Evolutionary conservation across 2,888 invertebrate species (phyloP), one percentile per base, ranked within the genome.

Genomic region (Pollenia amentaria): DNA sequence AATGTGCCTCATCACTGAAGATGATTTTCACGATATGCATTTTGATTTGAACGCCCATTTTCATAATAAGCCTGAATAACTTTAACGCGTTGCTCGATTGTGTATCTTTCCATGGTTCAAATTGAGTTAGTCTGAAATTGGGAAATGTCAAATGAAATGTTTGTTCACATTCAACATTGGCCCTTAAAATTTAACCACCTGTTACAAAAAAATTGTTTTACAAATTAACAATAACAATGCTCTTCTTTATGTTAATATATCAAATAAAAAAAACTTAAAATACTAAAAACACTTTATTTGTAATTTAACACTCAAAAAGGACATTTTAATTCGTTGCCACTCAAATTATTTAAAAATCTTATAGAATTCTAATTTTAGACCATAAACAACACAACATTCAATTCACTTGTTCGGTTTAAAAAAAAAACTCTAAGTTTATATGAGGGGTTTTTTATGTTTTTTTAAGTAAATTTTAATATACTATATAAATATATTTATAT

Each of bases 351-450:
- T 6, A 11, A 6, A 29, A 67, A 16, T 65, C 3, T 29, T 75
- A 60, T 60, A 40, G 53, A 79, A 53, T 60, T 86, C 75, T 70
- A 76, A 72, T 77, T 87, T 29, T 12, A 60, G 0, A 70, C 38
- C 18, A 72, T 44, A 73, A 62, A 80, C 75, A 70, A 67, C 18
- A 80, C 75, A 70, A 67, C 18, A 80, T 62, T 53, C 60, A 44
- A 65, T 78, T 84, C 84, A 87, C 80, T 87, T 87, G 87, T 87
- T 80, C 65, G 76, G 65, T 73, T 87, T 80, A 29, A 29, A 29
- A 60, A 44, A 83, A 86, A 70, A 60, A 44, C 44, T 42, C 38
- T 79, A 29, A 29, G 29, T 48, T 11, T 55, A 62, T 21, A 48
- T 65, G 7, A 40, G 29, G 14, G 46, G 46, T 67, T 55, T 64